Evolutionary conservation across 2,797 vertebrate genomes (phyloP).

Genomic region (Pristis pectinata): DNA sequence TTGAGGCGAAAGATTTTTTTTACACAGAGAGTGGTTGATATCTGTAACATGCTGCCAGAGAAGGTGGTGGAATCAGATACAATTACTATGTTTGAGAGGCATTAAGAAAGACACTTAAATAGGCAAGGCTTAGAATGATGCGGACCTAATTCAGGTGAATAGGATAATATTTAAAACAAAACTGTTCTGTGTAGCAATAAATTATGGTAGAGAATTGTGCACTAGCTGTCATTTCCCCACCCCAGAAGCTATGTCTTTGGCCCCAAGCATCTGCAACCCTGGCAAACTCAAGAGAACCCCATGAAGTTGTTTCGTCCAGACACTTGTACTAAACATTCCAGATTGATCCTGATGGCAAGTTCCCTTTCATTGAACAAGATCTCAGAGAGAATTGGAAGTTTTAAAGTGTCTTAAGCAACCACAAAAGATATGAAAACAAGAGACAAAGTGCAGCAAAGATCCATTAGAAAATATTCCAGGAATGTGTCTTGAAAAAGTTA

Average conservation of each 20-base stretch:
- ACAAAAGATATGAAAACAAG: not conserved
- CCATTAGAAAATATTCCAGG: not conserved
- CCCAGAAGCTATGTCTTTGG: not conserved
- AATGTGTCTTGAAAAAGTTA: not conserved
- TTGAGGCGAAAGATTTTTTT: too few relatives aligned
- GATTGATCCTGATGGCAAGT: not conserved
- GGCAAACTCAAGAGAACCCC: not conserved
- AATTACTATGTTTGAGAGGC: too few relatives aligned
- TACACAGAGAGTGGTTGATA: too few relatives aligned
- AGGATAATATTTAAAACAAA: not conserved
- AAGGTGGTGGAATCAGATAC: too few relatives aligned
- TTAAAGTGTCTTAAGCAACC: not conserved
- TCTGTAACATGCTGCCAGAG: too few relatives aligned
- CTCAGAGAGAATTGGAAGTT: not conserved
- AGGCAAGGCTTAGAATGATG: too few relatives aligned
- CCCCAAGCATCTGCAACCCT: not conserved
- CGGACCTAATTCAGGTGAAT: too few relatives aligned
- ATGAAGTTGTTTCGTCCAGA: not conserved
- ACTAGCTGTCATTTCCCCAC: too few relatives aligned
- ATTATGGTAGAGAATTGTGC: not conserved
- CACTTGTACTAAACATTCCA: not conserved
- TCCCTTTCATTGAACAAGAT: not conserved
- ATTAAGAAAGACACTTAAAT: too few relatives aligned
- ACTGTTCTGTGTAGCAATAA: not conserved
- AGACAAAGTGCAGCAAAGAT: not conserved